Conservation (phyloP, 2,113 vertebrate species). For the Toxotes chatareus region DNA sequence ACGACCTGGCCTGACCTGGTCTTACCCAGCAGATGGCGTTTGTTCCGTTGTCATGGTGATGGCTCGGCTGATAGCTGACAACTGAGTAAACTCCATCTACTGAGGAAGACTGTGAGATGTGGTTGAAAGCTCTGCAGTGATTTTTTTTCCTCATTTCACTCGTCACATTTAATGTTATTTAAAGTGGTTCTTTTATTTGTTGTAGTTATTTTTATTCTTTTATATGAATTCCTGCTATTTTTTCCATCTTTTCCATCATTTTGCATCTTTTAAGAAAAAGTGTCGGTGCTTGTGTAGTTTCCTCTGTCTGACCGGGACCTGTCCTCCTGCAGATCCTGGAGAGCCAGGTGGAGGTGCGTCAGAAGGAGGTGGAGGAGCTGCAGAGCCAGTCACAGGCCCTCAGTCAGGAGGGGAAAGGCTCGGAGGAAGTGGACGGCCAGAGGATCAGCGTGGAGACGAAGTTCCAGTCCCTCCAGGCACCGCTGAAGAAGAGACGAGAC, state of each 20-base stretch:
- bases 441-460: conserved; percentile 91
- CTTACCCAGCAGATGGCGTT: neutral
- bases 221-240: too few relatives aligned
- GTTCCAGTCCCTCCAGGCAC: conserved; percentile 90
- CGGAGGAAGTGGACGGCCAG: conserved; percentile 95
- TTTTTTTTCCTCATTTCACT: too few relatives aligned
- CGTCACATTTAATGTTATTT: neutral
- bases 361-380: conserved; percentile 93
- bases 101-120: neutral
- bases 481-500: conserved; percentile 90
- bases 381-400: conserved; percentile 87
- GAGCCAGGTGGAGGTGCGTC: conserved; percentile 95
- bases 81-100: too few relatives aligned
- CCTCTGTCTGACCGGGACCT: neutral
- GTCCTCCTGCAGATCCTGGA: conserved; percentile 88
- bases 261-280: neutral
- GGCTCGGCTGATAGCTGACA: too few relatives aligned
- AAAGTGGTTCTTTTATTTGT: too few relatives aligned
- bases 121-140: too few relatives aligned
- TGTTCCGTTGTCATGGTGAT: neutral
- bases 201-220: neutral
- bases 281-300: neutral
- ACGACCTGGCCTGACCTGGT: too few relatives aligned
- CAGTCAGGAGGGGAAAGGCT: conserved; percentile 94
- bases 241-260: neutral